These are phyloP conservation scores for Apostichopus californicus DNA, from an alignment of 35 echinoderm and acorn worm genomes.

Conservation along the genomic window DNA sequence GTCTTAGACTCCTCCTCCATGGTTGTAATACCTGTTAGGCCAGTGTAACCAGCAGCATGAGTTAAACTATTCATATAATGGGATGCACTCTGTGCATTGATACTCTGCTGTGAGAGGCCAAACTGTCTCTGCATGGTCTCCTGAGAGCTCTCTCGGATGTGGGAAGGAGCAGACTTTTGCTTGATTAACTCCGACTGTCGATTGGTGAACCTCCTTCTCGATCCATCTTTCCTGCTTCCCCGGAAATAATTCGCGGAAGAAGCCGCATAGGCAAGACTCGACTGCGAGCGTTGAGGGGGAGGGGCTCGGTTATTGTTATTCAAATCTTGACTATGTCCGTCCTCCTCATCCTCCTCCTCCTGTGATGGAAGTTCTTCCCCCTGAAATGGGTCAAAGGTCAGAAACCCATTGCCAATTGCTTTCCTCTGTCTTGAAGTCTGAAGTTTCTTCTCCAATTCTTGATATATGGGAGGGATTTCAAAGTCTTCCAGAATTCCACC, in stretches of 20 bases:
- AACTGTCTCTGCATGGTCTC: conserved; percentile 1
- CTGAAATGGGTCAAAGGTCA: conserved; percentile 30
- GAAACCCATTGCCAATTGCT: background rate
- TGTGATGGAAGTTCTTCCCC: background rate
- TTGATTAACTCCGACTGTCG: conserved; percentile 39
- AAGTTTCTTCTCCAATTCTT: conserved; percentile 10
- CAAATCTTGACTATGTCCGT: background rate
- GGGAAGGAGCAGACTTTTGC: conserved; percentile 33
- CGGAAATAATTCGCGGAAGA: background rate
- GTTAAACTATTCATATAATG: conserved; percentile 6
- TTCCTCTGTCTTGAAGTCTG: background rate
- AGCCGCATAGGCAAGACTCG: conserved; percentile 7
- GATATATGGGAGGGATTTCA: conserved; percentile 36
- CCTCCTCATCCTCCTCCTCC: too few relatives aligned
- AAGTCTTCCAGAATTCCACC: conserved; percentile 27
- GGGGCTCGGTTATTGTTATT: conserved; percentile 1
- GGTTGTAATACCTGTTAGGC: background rate
- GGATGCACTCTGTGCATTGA: background rate
- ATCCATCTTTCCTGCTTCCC: background rate
- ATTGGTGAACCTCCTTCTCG: conserved; percentile 8
- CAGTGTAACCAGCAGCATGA: background rate
- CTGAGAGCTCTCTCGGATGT: background rate
- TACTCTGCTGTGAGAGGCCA: background rate
- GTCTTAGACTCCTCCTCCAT: background rate
- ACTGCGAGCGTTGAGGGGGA: conserved; percentile 16